phyloP scores from a whole-genome alignment of 2,113 vertebrate genomes.

The Formicarius rufipectus region DNA sequence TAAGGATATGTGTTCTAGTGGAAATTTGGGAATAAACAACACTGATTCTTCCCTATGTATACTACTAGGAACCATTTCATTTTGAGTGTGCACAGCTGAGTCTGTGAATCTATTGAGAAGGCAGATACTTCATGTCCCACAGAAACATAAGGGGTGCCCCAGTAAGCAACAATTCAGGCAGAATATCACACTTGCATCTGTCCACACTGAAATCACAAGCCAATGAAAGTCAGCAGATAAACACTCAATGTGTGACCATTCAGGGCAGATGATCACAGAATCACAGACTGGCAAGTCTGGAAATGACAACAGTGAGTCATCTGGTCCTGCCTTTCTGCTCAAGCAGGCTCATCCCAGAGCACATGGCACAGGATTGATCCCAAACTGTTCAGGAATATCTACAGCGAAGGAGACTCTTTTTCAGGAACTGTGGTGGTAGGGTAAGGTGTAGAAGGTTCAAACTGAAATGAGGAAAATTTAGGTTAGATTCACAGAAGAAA shows the following conservation, averaged over 20 bases:
- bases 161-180: not conserved
- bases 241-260: fast-evolving
- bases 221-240: not conserved
- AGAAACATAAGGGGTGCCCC: not conserved
- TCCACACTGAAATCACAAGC: not conserved
- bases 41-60: fast-evolving
- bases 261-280: not conserved
- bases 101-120: not conserved
- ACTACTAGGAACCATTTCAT: fast-evolving
- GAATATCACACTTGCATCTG: not conserved
- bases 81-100: not conserved
- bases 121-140: fast-evolving
- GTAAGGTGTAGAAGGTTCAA: not conserved
- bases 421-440: not conserved
- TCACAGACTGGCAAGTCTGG: not conserved
- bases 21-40: not conserved
- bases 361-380: not conserved
- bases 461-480: not conserved
- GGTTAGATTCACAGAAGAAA: too few species aligned
- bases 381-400: fast-evolving
- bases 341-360: not conserved
- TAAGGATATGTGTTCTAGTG: not conserved
- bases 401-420: not conserved
- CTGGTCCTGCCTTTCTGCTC: not conserved
- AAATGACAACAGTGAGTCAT: not conserved